Conservation (phyloP, 2,113 vertebrate genomes). For the Desmodus rotundus region DNA sequence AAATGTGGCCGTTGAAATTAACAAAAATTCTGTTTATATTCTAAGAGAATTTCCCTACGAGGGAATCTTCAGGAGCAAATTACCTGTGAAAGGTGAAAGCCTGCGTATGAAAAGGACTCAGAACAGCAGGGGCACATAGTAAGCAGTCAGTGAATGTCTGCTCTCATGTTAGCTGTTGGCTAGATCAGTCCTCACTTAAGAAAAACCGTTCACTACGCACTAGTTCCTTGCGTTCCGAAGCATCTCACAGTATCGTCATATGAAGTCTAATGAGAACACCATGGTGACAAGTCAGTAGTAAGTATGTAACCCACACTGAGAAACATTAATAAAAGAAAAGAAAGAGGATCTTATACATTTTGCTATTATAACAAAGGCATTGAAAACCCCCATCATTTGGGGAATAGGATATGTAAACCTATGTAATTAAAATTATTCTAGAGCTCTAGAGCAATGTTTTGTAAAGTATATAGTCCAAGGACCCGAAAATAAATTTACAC, state of each 20-base stretch:
- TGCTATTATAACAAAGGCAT: neutral
- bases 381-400: neutral
- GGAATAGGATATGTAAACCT: neutral
- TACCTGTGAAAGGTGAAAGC: neutral
- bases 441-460: neutral
- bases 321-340: neutral
- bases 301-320: neutral
- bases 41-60: conserved; percentile 9
- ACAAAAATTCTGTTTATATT: neutral
- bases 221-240: neutral
- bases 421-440: neutral
- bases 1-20: neutral
- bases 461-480: neutral
- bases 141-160: neutral
- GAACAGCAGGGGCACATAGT: neutral
- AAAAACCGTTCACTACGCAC: neutral
- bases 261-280: neutral
- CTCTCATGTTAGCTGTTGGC: neutral
- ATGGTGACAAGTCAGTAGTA: neutral
- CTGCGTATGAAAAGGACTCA: neutral
- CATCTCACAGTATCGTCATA: neutral
- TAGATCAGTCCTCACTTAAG: neutral
- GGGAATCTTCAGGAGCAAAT: neutral
- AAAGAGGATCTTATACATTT: neutral
- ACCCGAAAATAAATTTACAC: neutral